Evolutionary conservation across 1,140 invertebrate species (phyloP).

Genomic region (Drosophila albomicans): DNA sequence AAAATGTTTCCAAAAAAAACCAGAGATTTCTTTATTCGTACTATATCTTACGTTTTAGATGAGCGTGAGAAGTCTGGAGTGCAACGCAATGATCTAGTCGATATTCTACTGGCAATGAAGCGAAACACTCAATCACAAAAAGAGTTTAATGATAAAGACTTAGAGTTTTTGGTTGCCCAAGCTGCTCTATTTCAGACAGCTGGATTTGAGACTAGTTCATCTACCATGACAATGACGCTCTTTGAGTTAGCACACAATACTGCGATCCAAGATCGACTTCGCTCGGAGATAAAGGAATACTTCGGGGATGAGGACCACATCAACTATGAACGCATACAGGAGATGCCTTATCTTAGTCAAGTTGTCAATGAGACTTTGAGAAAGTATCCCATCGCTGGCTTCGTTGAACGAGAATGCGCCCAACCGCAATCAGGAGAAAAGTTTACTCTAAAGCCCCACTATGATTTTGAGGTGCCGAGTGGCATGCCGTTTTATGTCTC

Average conservation of each 20-base stretch:
- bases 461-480: slow-evolving; percentile 57
- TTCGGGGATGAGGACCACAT: slow-evolving; percentile 85
- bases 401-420: slow-evolving; percentile 62
- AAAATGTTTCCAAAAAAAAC: slow-evolving; percentile 62
- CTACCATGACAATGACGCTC: slow-evolving; percentile 88
- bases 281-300: slow-evolving; percentile 87
- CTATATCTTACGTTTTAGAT: slow-evolving; percentile 71
- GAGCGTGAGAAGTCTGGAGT: slow-evolving; percentile 67
- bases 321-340: slow-evolving; percentile 87
- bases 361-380: slow-evolving; percentile 85
- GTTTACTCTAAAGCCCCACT: slow-evolving; percentile 54
- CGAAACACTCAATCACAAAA: slow-evolving; percentile 32
- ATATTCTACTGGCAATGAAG: slow-evolving; percentile 83
- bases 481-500: slow-evolving; percentile 64
- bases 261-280: slow-evolving; percentile 87
- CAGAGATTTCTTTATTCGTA: slow-evolving; percentile 64
- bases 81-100: slow-evolving; percentile 84
- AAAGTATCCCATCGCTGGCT: slow-evolving; percentile 60
- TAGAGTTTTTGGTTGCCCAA: slow-evolving; percentile 87
- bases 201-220: slow-evolving; percentile 91
- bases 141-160: not conserved
- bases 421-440: slow-evolving; percentile 51
- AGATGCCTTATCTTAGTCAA: slow-evolving; percentile 88
- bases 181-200: slow-evolving; percentile 90
- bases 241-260: slow-evolving; percentile 89